phyloP scores from a whole-genome alignment of 2,888 invertebrate species.

The Seladonia tumulorum region DNA sequence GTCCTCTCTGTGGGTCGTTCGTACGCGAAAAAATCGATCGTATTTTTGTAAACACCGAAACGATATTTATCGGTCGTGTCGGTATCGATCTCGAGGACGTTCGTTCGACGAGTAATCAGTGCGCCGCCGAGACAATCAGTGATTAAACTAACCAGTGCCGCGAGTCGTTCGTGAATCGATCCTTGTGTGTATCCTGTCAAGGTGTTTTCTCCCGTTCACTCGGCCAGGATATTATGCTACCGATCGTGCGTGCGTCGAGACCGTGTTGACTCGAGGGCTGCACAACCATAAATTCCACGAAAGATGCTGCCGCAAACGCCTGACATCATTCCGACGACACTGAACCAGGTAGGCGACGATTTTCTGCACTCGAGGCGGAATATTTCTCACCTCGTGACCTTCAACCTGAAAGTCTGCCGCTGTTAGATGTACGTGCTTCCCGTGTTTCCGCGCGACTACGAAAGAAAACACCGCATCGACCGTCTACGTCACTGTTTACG shows the following conservation, averaged over 20 bases:
- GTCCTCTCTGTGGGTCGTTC: constrained; percentile 24
- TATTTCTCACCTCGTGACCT: constrained; percentile 36
- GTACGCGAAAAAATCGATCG: constrained; percentile 51
- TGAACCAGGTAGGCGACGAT: constrained; percentile 73
- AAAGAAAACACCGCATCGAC: constrained; percentile 9
- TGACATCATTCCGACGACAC: constrained; percentile 78
- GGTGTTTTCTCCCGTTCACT: constrained; percentile 58
- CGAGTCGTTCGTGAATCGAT: constrained; percentile 62
- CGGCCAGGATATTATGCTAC: constrained; percentile 64
- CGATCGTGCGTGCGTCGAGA: constrained; percentile 56
- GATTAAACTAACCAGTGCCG: constrained; percentile 45
- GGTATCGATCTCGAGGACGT: neutral
- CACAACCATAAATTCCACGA: constrained; percentile 37
- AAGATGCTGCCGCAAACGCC: constrained; percentile 79
- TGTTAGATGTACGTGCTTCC: constrained; percentile 18
- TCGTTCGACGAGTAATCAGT: constrained; percentile 32
- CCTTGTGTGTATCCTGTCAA: constrained; percentile 61
- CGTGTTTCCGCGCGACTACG: neutral
- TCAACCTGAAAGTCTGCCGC: constrained; percentile 46
- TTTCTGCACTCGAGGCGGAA: neutral
- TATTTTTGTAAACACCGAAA: constrained; percentile 37
- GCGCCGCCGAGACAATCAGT: constrained; percentile 27
- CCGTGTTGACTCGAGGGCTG: constrained; percentile 66
- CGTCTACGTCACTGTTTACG: constrained; percentile 32
- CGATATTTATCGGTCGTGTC: neutral